These are phyloP conservation scores for Oxyura jamaicensis DNA, from an alignment of 2,113 vertebrate species.

Conservation along the genomic window DNA sequence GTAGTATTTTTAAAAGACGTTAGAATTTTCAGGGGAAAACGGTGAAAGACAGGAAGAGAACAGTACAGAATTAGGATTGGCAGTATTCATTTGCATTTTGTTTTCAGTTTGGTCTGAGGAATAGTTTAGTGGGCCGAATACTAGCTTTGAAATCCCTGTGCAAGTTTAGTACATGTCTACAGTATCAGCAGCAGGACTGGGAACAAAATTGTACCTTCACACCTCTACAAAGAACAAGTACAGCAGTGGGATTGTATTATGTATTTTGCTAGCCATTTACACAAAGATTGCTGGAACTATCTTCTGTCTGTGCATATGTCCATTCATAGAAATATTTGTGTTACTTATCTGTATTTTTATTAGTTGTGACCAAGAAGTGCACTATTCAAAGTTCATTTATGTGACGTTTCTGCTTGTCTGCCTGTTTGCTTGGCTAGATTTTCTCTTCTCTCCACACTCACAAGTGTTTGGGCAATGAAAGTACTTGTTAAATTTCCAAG, in stretches of 20 bases:
- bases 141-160: background rate
- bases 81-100: constrained; percentile 46
- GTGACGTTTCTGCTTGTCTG: background rate
- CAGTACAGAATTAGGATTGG: background rate
- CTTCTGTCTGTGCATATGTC: background rate
- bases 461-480: background rate
- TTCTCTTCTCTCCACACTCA: background rate
- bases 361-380: constrained; percentile 7
- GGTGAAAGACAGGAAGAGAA: background rate
- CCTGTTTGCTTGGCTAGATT: constrained; percentile 4
- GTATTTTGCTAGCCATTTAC: constrained; percentile 21
- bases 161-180: background rate
- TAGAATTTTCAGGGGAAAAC: background rate
- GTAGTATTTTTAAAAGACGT: constrained; percentile 10
- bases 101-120: constrained; percentile 30
- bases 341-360: constrained; percentile 15
- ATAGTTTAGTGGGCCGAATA: constrained; percentile 20
- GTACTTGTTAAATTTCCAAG: background rate
- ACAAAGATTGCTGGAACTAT: background rate
- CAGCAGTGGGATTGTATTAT: constrained; percentile 3
- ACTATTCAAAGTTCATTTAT: background rate
- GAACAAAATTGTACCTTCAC: constrained; percentile 30
- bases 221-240: background rate
- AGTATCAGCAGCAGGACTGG: constrained; percentile 12
- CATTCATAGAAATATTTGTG: background rate